A percentile compares a stretch with the other conserved stretches of the same genome.
Evolutionary conservation across 2,113 vertebrate genomes (phyloP).

Genomic region (Fukomys damarensis): DNA sequence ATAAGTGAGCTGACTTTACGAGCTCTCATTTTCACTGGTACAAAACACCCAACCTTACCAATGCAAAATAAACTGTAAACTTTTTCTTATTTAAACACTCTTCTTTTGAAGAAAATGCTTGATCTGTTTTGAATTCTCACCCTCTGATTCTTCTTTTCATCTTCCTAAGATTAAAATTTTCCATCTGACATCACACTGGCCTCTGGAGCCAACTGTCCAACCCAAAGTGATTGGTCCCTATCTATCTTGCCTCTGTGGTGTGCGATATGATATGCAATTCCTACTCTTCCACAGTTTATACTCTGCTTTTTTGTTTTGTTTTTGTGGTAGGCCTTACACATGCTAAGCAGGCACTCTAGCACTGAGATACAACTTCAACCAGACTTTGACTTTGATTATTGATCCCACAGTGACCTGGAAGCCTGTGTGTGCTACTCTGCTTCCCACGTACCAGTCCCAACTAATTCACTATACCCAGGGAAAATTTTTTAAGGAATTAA

Average conservation of each 20-base stretch:
- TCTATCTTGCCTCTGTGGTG: neutral
- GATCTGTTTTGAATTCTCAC: neutral
- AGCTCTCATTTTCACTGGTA: neutral
- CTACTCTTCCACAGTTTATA: neutral
- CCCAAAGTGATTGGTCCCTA: neutral
- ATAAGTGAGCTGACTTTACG: constrained; percentile 24
- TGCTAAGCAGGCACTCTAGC: neutral
- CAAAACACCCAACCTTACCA: constrained; percentile 31
- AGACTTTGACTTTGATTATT: neutral
- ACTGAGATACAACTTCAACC: neutral
- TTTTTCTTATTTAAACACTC: neutral
- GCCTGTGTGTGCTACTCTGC: neutral
- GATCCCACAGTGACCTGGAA: neutral
- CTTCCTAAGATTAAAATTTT: neutral
- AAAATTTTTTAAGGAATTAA: neutral
- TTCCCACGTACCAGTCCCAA: neutral
- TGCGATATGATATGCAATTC: neutral
- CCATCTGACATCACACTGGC: neutral
- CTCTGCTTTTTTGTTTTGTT: neutral
- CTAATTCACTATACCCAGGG: neutral
- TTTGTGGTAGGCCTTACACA: neutral
- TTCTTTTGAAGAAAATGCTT: constrained; percentile 20
- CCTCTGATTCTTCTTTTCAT: neutral
- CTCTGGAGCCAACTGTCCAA: neutral
- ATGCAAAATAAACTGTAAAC: constrained; percentile 10